A percentile compares a stretch with the other conserved stretches of the same genome.
phyloP scores from a whole-genome alignment of 2,888 invertebrate species.

The Cetonia aurata region DNA sequence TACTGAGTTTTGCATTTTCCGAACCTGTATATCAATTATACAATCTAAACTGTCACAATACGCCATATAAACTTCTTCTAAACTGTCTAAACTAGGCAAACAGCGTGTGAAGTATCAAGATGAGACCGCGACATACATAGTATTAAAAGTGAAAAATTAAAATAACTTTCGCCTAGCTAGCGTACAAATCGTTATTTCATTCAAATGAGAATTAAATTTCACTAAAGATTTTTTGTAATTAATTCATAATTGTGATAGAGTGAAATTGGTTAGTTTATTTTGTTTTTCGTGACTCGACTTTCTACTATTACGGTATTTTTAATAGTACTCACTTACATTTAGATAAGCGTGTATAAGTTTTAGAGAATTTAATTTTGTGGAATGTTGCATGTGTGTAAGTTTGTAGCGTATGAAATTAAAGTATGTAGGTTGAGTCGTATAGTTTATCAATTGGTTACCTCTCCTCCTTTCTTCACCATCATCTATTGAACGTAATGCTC shows the following conservation, averaged over 20 bases:
- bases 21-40: no score
- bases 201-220: conserved; percentile 17
- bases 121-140: no score
- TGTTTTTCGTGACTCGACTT: conserved; percentile 25
- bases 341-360: not conserved
- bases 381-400: not conserved
- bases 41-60: no score
- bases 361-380: conserved; percentile 4
- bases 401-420: not conserved
- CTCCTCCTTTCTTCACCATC: conserved; percentile 14
- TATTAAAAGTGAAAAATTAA: no score
- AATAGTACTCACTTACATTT: not conserved
- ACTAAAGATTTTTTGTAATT: conserved; percentile 15
- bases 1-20: no score
- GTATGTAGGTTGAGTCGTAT: conserved; percentile 10
- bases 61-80: no score
- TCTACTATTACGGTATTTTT: conserved; percentile 25
- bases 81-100: no score
- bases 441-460: conserved; percentile 5
- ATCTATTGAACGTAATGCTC: conserved; percentile 9
- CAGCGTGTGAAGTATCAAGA: no score
- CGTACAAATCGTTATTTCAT: not conserved
- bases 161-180: no score
- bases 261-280: conserved; percentile 17
- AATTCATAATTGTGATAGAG: conserved; percentile 17